A percentile compares a stretch with the other conserved stretches of the same genome.
Evolutionary conservation across 2,113 vertebrate genomes (phyloP).

Genomic region (Vidua macroura): DNA sequence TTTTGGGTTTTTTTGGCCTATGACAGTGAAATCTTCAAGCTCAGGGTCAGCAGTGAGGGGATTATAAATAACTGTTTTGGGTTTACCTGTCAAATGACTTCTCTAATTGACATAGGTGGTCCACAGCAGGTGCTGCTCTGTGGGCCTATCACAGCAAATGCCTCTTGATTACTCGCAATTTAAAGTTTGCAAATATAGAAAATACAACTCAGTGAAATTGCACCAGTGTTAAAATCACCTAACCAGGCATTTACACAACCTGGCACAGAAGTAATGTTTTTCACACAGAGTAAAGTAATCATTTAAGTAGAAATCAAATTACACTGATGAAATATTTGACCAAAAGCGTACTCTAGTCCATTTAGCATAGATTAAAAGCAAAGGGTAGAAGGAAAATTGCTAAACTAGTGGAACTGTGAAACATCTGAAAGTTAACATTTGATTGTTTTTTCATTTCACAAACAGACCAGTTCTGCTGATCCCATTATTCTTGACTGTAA

Average conservation of each 20-base stretch:
- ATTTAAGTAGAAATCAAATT: background rate
- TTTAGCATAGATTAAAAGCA: background rate
- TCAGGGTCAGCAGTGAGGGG: background rate
- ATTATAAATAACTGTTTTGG: background rate
- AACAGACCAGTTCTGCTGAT: background rate
- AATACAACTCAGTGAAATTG: background rate
- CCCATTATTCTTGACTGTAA: background rate
- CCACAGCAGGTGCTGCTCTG: background rate
- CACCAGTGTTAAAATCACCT: background rate
- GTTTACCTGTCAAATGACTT: background rate
- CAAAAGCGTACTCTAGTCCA: background rate
- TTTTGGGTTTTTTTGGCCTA: background rate
- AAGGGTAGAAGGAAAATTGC: background rate
- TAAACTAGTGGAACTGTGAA: background rate
- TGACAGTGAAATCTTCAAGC: background rate
- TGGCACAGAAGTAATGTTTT: background rate
- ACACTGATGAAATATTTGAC: background rate
- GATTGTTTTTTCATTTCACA: background rate
- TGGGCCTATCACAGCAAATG: background rate
- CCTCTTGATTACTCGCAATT: background rate
- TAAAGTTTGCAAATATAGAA: background rate
- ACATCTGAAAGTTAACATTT: background rate
- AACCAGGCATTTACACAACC: accelerated
- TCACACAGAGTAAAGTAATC: background rate
- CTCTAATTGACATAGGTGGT: background rate